Base-by-base conservation (phyloP, 2,113 vertebrate species). In the Prunella fulvescens region DNA sequence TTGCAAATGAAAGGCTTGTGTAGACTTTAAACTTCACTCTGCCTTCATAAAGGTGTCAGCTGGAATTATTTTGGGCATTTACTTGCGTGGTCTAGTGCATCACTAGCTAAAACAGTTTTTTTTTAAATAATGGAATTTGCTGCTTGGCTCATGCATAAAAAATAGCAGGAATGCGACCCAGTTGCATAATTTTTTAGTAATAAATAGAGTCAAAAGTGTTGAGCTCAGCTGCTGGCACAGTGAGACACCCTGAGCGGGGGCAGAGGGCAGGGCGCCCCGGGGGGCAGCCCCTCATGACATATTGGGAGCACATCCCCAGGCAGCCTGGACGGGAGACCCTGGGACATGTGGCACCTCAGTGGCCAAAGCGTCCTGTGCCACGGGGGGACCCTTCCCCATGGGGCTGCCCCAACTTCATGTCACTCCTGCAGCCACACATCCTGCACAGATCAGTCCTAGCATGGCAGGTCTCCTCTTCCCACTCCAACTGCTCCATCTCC, bases 111-210 rank as follows among this genome's bases (percentile, higher is more conserved):
- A 93, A 81, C 70, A 82, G 92, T 51, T 88, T 96, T 96, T 96
- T 97, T 95, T 93, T 29, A 90, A 96, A 96, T 96, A 95, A 96
- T 95, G 93, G 93, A 93, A 82, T 96, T 96, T 95, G 90, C 90
- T 93, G 86, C 95, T 87, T 88, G 92, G 90, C 93, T 96, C 96
- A 96, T 95, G 94, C 94, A 95, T 96, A 93, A 96, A 94, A 93
- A 95, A 95, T 91, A 92, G 94, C 92, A 93, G 70, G 79, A 89
- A 92, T 73, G 84, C 66, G 90, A 96, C 97, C 96, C 92, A 96
- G 90, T 96, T 97, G 96, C 96, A 96, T 96, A 96, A 92, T 96
- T 88, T 93, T 92, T 93, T 93, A 90, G 95, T 92, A 95, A 97
- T 97, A 94, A 97, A 95, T 94, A 93, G 95, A 88, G 90, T 60